phyloP scores from a whole-genome alignment of 1,140 invertebrate species.

The Dreissena polymorpha region DNA sequence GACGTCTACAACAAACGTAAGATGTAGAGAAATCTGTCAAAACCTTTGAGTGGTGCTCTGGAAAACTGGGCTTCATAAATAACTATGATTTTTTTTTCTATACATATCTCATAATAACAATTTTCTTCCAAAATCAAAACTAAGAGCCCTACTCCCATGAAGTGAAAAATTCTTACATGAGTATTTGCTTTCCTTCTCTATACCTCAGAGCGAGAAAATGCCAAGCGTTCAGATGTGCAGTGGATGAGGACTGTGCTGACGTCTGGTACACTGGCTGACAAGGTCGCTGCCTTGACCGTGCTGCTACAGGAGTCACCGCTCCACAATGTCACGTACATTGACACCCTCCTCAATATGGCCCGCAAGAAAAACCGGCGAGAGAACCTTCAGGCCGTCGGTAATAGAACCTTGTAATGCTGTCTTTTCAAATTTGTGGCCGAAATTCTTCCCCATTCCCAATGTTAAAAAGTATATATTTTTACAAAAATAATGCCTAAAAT shows the following conservation, averaged over 20 bases:
- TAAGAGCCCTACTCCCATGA: too few species aligned
- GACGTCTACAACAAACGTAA: slow-evolving; percentile 72
- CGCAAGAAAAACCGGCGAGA: slow-evolving; percentile 91
- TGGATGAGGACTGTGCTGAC: slow-evolving; percentile 91
- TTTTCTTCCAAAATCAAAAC: too few species aligned
- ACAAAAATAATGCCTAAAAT: too few species aligned
- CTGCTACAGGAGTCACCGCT: slow-evolving; percentile 92
- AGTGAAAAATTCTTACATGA: too few species aligned
- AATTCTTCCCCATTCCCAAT: not conserved
- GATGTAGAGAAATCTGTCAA: slow-evolving; percentile 17
- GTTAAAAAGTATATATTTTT: too few species aligned
- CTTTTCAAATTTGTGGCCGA: not conserved
- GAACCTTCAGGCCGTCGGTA: slow-evolving; percentile 85
- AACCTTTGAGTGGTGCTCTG: too few species aligned
- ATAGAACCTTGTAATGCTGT: slow-evolving; percentile 29
- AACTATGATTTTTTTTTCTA: too few species aligned
- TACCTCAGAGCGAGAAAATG: slow-evolving; percentile 70
- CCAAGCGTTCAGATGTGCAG: slow-evolving; percentile 77
- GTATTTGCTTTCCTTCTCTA: too few species aligned
- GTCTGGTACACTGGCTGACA: slow-evolving; percentile 91
- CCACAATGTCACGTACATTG: slow-evolving; percentile 87
- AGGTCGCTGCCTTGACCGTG: slow-evolving; percentile 91
- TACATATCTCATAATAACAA: too few species aligned
- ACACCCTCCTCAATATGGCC: slow-evolving; percentile 88
- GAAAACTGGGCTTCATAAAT: too few species aligned